Evolutionary conservation across 2,797 vertebrate genomes (phyloP), one percentile per base, ranked within the genome.

Genomic region (Pithecia hirsuta): DNA sequence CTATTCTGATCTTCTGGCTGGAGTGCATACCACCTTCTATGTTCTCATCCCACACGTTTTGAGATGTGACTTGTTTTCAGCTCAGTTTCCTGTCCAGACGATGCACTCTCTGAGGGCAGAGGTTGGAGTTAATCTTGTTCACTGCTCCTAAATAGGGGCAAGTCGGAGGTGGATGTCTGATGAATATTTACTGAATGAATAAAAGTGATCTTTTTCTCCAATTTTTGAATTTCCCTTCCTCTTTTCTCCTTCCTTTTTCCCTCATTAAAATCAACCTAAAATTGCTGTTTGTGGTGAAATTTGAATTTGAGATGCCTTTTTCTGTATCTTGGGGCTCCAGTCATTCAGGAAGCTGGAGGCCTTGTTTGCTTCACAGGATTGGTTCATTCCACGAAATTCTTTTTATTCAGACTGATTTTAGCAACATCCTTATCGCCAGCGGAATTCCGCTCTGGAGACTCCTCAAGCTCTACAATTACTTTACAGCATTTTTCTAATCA

Each of bases 401-500:
- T 61, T 95, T 81, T 81, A 41, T 82, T 92, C 57, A n/a, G 59
- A 50, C 44, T 75, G 90, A 95, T 82, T 92, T 80, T 55, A 90
- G 55, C n/a, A 92, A 75, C 7, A 8, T 87, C 93, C 81, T 95
- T 87, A 83, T 82, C 67, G 28, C 48, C 39, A 50, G 36, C 44
- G 33, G 15, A n/a, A 50, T 89, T 50, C 86, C 0, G 0, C 75
- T 82, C 61, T 0, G 0, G 85, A 96, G 79, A 33, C n/a, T 33
- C 59, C 72, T 67, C 33, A 19, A 86, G 79, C 12, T 46, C 67
- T 39, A 80, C 61, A 93, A 88, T 93, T 83, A 96, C 75, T 93
- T 90, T 80, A 80, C 82, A 70, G 83, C 0, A 1, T 26, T 89
- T 96, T 85, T 74, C 86, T 95, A 91, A 97, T 88, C 93, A 94